Base-by-base conservation (phyloP, 2,113 vertebrate genomes). In the Ciconia stormi region DNA sequence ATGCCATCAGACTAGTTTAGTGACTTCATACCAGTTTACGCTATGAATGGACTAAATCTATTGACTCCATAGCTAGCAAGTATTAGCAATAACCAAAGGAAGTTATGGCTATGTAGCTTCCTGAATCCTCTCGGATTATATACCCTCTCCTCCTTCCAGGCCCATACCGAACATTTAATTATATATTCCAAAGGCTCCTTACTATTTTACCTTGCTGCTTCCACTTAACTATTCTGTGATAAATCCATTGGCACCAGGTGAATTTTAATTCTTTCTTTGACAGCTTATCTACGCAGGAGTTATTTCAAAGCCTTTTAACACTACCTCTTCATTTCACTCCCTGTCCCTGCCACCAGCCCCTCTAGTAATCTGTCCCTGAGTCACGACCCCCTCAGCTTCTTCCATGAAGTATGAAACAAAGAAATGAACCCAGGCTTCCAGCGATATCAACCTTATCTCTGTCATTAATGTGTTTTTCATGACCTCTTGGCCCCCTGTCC, bases 241-340 rank as follows among this genome's bases (percentile, higher is more conserved):
- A 66, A 86, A 81, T 50, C 59, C 40, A 38, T 12, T 66, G 62
- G 42, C 76, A 89, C 46, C 14, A 34, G 72, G 50, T 81, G 71
- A 92, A 89, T 93, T 93, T 88, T 81, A 94, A 93, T 93, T 96
- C 71, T 80, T 88, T 36, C 62, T 90, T 36, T 72, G 52, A 62
- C 38, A 74, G 42, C 3, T 94, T 90, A 92, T 67, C 71, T 88
- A n/a, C 21, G 47, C 29, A 27, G 42, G 46, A 92, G 23, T 80
- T 1, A 66, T 86, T 93, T 83, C 72, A 94, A 92, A 88, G 50
- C 20, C 13, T 73, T 93, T 76, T 70, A 93, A 90, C 40, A 42
- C 20, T 42, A 42, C 65, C n/a, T 69, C 49, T 87, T 50, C 53
- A 66, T 82, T 77, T 88, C 46, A 46, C 8, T 61, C 53, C 27